A percentile compares a stretch with the other conserved stretches of the same genome.
phyloP scores from a whole-genome alignment of 23 tunicate species.

The Oikopleura dioica region DNA sequence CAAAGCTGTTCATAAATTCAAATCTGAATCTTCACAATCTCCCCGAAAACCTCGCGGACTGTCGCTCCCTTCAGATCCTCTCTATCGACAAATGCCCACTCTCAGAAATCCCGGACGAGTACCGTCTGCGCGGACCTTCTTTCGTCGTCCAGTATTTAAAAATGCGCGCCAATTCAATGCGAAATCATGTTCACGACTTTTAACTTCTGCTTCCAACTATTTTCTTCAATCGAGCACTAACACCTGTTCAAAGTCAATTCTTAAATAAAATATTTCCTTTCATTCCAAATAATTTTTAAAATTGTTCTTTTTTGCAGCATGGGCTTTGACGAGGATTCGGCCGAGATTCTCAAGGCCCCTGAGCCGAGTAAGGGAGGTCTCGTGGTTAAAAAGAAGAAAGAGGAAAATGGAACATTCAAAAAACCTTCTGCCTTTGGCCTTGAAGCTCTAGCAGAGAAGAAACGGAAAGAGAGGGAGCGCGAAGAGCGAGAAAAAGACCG shows the following conservation, averaged over 20 bases:
- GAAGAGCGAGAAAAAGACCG: constrained; percentile 12
- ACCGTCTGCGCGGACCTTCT: not conserved
- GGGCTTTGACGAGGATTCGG: constrained; percentile 20
- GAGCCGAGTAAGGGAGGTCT: constrained; percentile 34
- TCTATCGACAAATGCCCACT: constrained; percentile 9
- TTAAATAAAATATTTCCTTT: not conserved
- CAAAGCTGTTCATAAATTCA: not conserved
- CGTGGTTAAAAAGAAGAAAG: constrained; percentile 49
- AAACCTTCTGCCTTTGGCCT: constrained; percentile 71
- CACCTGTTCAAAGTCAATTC: not conserved
- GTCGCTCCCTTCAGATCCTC: not conserved
- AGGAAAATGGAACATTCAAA: constrained; percentile 47
- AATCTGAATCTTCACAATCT: not conserved
- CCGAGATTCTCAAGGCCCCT: constrained; percentile 54
- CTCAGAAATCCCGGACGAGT: not conserved
- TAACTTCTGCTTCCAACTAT: not conserved
- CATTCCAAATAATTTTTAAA: not conserved
- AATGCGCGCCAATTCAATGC: not conserved
- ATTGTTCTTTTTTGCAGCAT: not conserved
- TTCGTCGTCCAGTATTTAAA: not conserved
- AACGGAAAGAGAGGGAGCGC: constrained; percentile 16
- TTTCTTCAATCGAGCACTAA: not conserved
- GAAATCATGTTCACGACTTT: constrained; percentile 1
- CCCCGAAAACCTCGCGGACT: not conserved
- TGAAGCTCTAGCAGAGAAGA: constrained; percentile 43